These are phyloP conservation scores for Helogale parvula DNA, from an alignment of 2,113 vertebrate species.

Conservation along the genomic window DNA sequence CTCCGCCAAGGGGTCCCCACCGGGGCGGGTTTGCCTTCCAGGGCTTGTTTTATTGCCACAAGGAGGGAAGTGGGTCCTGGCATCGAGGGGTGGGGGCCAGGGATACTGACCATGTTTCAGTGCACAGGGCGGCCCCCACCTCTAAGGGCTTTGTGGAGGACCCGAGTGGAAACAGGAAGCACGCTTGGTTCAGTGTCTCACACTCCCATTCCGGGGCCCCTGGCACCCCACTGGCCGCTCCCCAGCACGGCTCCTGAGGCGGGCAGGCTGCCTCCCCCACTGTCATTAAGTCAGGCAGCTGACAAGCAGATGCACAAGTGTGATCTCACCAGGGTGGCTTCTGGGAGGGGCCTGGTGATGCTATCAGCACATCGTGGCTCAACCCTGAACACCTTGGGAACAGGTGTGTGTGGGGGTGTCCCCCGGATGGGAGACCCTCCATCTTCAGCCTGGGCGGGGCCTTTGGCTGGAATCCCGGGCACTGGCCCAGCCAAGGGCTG, in stretches of 20 bases:
- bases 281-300: neutral
- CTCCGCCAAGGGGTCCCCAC: neutral
- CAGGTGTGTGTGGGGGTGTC: neutral
- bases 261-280: neutral
- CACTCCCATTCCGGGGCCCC: neutral
- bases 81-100: neutral
- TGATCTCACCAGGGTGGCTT: neutral
- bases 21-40: fast-evolving
- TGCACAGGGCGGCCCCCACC: fast-evolving
- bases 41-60: no score
- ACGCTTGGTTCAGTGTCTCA: neutral
- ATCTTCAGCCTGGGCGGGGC: neutral
- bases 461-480: neutral
- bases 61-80: fast-evolving
- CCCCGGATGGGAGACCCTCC: neutral
- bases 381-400: neutral
- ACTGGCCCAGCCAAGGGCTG: neutral
- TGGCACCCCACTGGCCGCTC: neutral
- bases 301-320: neutral
- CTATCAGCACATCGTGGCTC: neutral
- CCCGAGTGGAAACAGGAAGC: neutral
- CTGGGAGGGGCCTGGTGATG: neutral
- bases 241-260: neutral
- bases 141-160: neutral
- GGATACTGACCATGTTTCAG: fast-evolving